Evolutionary conservation across 2,797 vertebrate genomes (phyloP).

Genomic region (Poeciliopsis paucimaculata): DNA sequence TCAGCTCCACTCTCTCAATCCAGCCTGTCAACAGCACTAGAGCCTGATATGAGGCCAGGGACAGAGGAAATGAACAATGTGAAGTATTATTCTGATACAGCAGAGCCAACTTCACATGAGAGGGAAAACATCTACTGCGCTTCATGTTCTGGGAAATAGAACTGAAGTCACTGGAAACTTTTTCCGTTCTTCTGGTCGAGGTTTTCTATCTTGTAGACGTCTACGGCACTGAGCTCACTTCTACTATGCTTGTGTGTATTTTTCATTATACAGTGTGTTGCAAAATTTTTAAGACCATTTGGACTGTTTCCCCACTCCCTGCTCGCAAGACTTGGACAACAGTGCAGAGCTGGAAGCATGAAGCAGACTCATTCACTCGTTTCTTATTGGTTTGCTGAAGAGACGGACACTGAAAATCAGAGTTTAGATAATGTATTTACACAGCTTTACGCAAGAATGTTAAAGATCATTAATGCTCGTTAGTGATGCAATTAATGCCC

Average conservation of each 20-base stretch:
- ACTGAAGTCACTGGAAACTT: constrained; percentile 42
- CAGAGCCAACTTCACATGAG: constrained; percentile 43
- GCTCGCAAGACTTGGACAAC: constrained; percentile 25
- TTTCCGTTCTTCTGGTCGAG: constrained; percentile 25
- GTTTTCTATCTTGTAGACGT: constrained; percentile 19
- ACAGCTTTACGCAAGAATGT: constrained; percentile 15
- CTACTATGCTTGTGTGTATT: neutral
- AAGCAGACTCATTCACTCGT: constrained; percentile 27
- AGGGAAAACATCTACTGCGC: constrained; percentile 52
- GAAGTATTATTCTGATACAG: constrained; percentile 60
- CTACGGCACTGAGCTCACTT: constrained; percentile 6
- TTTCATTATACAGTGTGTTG: neutral
- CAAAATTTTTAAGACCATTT: constrained; percentile 9
- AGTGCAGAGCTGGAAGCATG: constrained; percentile 9
- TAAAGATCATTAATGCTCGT: constrained; percentile 25
- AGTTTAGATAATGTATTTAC: constrained; percentile 19
- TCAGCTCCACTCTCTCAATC: constrained; percentile 50
- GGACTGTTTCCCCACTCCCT: neutral
- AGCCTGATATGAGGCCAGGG: constrained; percentile 55
- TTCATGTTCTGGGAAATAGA: constrained; percentile 64
- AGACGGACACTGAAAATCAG: constrained; percentile 19
- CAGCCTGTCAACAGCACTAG: constrained; percentile 54
- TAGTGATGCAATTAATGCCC: neutral
- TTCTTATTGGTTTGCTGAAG: constrained; percentile 24
- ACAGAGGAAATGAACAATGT: constrained; percentile 60